Evolutionary conservation across 2,113 vertebrate species (phyloP).

Genomic region (Indri indri): DNA sequence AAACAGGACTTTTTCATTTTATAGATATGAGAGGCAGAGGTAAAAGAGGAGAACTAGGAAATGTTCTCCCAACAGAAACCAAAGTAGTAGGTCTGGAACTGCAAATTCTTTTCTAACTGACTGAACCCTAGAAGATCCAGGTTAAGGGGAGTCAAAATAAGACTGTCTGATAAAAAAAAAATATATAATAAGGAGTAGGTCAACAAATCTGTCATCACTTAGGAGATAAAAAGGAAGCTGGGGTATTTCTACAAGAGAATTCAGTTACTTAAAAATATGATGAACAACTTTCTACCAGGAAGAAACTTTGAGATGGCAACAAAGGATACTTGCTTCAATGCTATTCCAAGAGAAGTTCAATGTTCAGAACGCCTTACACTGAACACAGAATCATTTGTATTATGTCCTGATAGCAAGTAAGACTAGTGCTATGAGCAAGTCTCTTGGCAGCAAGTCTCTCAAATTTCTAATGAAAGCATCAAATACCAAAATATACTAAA

Average conservation of each 20-base stretch:
- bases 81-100: background rate
- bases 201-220: background rate
- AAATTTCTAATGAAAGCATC: background rate
- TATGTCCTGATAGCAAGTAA: background rate
- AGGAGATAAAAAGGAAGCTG: background rate
- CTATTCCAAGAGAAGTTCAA: background rate
- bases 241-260: background rate
- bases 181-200: background rate
- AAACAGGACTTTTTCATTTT: background rate
- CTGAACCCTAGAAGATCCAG: background rate
- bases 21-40: background rate
- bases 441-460: background rate
- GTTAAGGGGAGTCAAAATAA: background rate
- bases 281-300: background rate
- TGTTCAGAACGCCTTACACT: background rate
- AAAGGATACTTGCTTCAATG: background rate
- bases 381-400: background rate
- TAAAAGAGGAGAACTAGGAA: background rate
- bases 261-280: conserved; percentile 4
- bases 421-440: background rate
- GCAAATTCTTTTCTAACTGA: background rate
- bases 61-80: background rate
- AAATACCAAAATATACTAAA: background rate
- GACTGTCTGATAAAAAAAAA: background rate
- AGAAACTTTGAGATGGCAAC: background rate